Evolutionary conservation across 2,113 vertebrate genomes (phyloP), one percentile per base, ranked within the genome.

Genomic region (Paralichthys olivaceus): DNA sequence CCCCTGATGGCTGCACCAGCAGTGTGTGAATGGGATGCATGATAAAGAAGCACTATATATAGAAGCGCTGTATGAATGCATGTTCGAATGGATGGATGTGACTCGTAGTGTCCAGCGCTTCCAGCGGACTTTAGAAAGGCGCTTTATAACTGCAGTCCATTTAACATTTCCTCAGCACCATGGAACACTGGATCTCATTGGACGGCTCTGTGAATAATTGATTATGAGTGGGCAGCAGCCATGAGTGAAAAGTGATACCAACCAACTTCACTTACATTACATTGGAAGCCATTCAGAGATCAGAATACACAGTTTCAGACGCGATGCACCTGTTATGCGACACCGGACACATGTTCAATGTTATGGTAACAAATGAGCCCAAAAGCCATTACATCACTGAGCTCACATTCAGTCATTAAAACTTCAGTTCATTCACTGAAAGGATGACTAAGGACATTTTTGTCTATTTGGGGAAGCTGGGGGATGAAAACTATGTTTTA

Each of bases 131-230:
- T 20, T 20, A n/a, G 49, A 22, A 9, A 20, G 49, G 49, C 7
- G 49, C 7, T 53, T n/a, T n/a, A 22, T n/a, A 8, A 51, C 17
- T 7, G 17, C 49, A n/a, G 49, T n/a, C 49, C 53, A 23, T 23
- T 22, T 54, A 54, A 20, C 53, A 23, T 37, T 79, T 80, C 51
- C 32, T 75, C 59, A 28, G 69, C 59, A 54, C 68, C 19, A n/a
- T 25, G 54, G 20, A 69, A 72, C 69, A 65, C 67, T 47, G 75
- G 68, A 57, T 81, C 71, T 87, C 53, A 80, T 19, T 80, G 67
- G 72, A 61, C 32, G 61, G 45, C 71, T 20, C 45, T 58, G 70
- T 92, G 37, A 90, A 92, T 92, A 90, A 92, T 89, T 91, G 73
- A 92, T 89, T 55, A 62, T 66, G 3, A 61, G 63, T 70, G 73